A percentile compares a stretch with the other conserved stretches of the same genome.
phyloP scores from a whole-genome alignment of 2,113 vertebrate species.

The human (Homo sapiens) region DNA sequence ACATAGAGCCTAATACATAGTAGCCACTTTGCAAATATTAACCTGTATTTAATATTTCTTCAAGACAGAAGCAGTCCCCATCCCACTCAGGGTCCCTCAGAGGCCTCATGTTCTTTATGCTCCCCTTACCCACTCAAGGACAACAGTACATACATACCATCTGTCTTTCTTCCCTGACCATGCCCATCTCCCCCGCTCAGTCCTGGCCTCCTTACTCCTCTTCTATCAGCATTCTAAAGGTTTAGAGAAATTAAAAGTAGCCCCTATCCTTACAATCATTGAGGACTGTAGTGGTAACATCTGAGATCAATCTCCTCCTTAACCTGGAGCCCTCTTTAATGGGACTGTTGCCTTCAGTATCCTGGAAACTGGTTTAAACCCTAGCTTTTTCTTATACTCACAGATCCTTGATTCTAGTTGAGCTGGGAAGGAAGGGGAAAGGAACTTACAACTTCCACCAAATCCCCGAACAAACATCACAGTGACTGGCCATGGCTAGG shows the following conservation, averaged over 20 bases:
- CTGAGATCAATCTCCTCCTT: not conserved
- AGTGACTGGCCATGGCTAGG: not conserved
- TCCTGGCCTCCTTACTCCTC: not conserved
- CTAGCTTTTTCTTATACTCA: not conserved
- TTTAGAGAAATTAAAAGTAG: slow-evolving; percentile 14
- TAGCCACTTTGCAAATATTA: not conserved
- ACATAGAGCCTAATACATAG: not conserved
- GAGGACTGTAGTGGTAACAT: not conserved
- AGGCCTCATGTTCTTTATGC: not conserved
- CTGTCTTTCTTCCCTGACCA: not conserved
- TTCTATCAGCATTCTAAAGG: not conserved
- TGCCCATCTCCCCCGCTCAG: not conserved
- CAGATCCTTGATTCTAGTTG: not conserved
- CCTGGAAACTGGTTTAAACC: not conserved
- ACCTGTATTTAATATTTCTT: not conserved
- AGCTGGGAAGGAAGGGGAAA: not conserved
- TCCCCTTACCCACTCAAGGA: not conserved
- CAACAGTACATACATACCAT: not conserved
- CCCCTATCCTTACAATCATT: not conserved
- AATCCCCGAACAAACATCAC: not conserved
- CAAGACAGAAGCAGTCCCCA: not conserved
- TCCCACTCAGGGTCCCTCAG: not conserved
- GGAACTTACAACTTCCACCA: not conserved
- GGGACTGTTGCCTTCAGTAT: not conserved
- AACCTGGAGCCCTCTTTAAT: not conserved